These are phyloP conservation scores for Dipodomys ordii DNA, from an alignment of 2,113 vertebrate genomes.

Conservation along the genomic window DNA sequence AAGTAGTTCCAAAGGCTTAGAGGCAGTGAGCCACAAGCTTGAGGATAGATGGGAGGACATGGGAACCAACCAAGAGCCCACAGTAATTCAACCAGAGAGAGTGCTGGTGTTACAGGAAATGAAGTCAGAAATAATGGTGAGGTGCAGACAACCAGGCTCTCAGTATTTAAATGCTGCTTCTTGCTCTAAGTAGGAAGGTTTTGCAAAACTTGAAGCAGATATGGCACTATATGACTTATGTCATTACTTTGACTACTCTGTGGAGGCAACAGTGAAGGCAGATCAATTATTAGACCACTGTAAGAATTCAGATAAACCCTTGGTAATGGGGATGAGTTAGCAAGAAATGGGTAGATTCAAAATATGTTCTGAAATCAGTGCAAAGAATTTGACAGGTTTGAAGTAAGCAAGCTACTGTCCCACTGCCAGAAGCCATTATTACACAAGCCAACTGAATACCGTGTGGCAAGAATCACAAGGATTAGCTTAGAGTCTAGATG, in stretches of 20 bases:
- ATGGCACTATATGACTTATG: background rate
- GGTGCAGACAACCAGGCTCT: background rate
- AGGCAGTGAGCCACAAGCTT: background rate
- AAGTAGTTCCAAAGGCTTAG: background rate
- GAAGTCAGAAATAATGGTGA: background rate
- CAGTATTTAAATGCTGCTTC: background rate
- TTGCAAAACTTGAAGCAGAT: background rate
- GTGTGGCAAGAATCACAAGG: too few relatives aligned
- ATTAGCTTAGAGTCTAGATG: background rate
- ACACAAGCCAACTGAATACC: background rate
- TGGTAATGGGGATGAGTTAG: too few relatives aligned
- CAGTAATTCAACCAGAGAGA: background rate
- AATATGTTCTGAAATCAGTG: background rate
- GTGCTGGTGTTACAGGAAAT: background rate
- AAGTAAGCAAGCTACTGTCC: background rate
- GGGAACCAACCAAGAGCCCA: background rate
- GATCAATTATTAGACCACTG: background rate
- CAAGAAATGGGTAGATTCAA: background rate
- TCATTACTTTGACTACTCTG: background rate
- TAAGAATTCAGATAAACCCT: background rate
- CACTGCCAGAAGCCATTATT: background rate
- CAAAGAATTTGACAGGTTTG: too few relatives aligned
- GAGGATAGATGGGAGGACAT: background rate
- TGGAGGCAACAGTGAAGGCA: background rate
- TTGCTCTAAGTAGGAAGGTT: background rate